Evolutionary conservation across 2,113 vertebrate species (phyloP).

Genomic region (Sinocyclocheilus grahami): DNA sequence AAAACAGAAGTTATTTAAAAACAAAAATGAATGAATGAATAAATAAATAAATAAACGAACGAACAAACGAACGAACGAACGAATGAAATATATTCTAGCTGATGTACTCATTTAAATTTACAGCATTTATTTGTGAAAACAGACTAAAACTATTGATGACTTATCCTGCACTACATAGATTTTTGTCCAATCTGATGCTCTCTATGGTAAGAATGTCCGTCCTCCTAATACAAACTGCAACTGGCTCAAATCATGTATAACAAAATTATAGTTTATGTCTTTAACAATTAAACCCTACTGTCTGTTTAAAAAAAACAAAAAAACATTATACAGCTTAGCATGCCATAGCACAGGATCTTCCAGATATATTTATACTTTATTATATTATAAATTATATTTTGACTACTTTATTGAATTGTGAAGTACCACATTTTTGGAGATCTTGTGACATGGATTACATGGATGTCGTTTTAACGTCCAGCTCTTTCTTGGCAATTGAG

Average conservation of each 20-base stretch:
- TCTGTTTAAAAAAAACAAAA: not conserved
- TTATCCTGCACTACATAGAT: not conserved
- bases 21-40: not conserved
- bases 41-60: not conserved
- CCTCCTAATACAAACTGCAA: not conserved
- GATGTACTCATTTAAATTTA: not conserved
- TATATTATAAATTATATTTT: not conserved
- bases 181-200: not conserved
- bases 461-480: not conserved
- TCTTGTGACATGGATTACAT: not conserved
- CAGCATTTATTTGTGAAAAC: not conserved
- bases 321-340: not conserved
- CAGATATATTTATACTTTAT: not conserved
- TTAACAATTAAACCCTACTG: not conserved
- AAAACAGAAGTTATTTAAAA: not conserved
- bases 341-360: not conserved
- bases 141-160: not conserved
- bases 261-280: not conserved
- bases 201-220: not conserved
- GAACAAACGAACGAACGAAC: not conserved
- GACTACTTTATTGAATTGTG: not conserved
- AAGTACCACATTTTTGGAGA: not conserved
- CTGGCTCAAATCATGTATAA: not conserved
- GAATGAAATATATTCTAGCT: not conserved
- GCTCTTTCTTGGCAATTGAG: not conserved